Percentiles rank a stretch among this genome's conserved stretches.
Evolutionary conservation across 2,888 invertebrate species (phyloP).

Genomic region (Erebia epiphron): DNA sequence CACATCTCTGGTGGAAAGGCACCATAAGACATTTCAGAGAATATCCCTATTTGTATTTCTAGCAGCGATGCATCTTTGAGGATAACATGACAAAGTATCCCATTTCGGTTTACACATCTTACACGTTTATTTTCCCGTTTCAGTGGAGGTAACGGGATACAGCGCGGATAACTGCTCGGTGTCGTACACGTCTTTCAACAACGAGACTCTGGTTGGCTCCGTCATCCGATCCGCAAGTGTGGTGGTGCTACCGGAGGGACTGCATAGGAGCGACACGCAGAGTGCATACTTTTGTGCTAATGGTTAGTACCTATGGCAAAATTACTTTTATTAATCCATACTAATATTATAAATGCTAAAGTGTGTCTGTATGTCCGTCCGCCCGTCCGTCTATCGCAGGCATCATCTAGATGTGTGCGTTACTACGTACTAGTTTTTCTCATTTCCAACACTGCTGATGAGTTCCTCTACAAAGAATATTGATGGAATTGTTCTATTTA

Average conservation of each 20-base stretch:
- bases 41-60: background rate
- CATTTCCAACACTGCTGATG: too few relatives aligned
- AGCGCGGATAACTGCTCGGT: conserved; percentile 85
- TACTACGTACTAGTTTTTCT: too few relatives aligned
- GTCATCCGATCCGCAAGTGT: conserved; percentile 84
- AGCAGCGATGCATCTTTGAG: background rate
- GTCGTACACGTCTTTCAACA: conserved; percentile 81
- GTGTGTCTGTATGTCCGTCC: too few relatives aligned
- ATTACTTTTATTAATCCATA: too few relatives aligned
- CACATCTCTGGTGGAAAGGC: background rate
- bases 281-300: conserved; percentile 88
- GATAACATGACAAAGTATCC: background rate
- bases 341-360: too few relatives aligned
- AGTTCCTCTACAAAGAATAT: too few relatives aligned
- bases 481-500: too few relatives aligned
- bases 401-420: too few relatives aligned
- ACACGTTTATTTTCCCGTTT: conserved; percentile 35
- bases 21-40: background rate
- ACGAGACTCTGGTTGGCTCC: conserved; percentile 84
- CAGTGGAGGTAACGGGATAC: conserved; percentile 87
- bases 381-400: too few relatives aligned
- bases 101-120: background rate
- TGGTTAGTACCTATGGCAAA: conserved; percentile 63
- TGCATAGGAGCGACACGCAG: conserved; percentile 85
- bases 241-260: conserved; percentile 84